Conservation (phyloP, 2,888 invertebrate species). For the Hirtodrosophila histrioides region DNA sequence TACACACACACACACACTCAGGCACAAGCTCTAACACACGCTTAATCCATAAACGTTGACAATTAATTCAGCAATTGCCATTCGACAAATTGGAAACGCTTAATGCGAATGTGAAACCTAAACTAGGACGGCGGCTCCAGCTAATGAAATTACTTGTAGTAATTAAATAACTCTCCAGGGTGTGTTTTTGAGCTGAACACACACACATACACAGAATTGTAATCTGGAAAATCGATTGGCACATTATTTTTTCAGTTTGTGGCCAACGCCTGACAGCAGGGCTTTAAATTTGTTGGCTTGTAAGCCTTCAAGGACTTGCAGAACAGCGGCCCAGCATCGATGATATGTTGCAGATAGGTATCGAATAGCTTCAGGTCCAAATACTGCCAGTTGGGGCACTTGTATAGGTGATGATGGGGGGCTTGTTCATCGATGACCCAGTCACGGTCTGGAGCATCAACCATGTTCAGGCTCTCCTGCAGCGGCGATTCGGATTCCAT, state of each 20-base stretch:
- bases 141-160: conserved; percentile 74
- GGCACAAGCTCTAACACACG: conserved; percentile 4
- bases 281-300: conserved; percentile 2
- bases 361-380: conserved; percentile 58
- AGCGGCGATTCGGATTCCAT: conserved; percentile 6
- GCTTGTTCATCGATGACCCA: conserved; percentile 38
- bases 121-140: conserved; percentile 30
- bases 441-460: conserved; percentile 1
- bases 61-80: conserved; percentile 74
- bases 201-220: conserved; percentile 11
- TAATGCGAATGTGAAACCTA: conserved; percentile 64
- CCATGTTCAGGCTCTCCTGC: conserved; percentile 5
- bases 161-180: conserved; percentile 68
- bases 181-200: conserved; percentile 38
- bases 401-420: conserved; percentile 43
- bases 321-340: not conserved
- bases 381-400: conserved; percentile 36
- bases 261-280: conserved; percentile 20
- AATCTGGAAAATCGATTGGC: not conserved
- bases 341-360: conserved; percentile 46
- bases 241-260: not conserved
- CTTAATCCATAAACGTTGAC: conserved; percentile 77
- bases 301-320: conserved; percentile 10
- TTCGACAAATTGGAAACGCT: conserved; percentile 76
- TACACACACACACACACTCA: conserved; percentile 9